These are phyloP conservation scores for Tortricodes alternella DNA, from an alignment of 2,888 invertebrate genomes.

Conservation along the genomic window DNA sequence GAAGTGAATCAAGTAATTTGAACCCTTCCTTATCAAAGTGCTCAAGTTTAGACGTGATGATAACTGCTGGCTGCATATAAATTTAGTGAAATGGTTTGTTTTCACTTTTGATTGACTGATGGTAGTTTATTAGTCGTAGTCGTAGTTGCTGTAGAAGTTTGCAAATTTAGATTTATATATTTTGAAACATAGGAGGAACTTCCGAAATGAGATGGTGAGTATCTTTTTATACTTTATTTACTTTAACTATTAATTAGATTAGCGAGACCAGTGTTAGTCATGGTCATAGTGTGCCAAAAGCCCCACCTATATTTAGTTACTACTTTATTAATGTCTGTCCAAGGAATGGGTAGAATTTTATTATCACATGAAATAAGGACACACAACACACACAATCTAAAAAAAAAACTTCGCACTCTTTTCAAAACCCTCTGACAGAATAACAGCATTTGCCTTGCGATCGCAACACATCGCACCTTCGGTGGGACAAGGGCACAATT, in stretches of 20 bases:
- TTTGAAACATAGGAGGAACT: constrained; percentile 2
- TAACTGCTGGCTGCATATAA: background rate
- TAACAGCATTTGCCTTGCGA: too few species aligned
- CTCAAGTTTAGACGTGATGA: background rate
- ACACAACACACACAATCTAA: too few species aligned
- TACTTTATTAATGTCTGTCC: too few species aligned
- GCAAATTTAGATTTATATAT: constrained; percentile 1
- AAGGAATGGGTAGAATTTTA: too few species aligned
- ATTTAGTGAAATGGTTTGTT: constrained; percentile 26
- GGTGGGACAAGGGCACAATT: too few species aligned
- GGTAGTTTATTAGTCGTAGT: constrained; percentile 15
- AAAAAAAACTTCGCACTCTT: too few species aligned
- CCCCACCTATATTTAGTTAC: too few species aligned
- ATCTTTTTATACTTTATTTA: background rate
- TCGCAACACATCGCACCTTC: too few species aligned
- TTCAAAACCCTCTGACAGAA: too few species aligned
- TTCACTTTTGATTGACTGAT: constrained; percentile 14
- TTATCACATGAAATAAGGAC: too few species aligned
- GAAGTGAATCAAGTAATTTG: background rate
- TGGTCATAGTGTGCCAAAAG: too few species aligned
- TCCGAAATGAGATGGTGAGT: constrained; percentile 12
- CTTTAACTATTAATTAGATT: background rate
- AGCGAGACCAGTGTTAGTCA: too few species aligned
- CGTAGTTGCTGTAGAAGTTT: constrained; percentile 20
- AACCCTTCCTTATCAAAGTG: background rate